Evolutionary conservation across 2,888 invertebrate species (phyloP), one percentile per base, ranked within the genome.

Genomic region (Camponotus fellah): DNA sequence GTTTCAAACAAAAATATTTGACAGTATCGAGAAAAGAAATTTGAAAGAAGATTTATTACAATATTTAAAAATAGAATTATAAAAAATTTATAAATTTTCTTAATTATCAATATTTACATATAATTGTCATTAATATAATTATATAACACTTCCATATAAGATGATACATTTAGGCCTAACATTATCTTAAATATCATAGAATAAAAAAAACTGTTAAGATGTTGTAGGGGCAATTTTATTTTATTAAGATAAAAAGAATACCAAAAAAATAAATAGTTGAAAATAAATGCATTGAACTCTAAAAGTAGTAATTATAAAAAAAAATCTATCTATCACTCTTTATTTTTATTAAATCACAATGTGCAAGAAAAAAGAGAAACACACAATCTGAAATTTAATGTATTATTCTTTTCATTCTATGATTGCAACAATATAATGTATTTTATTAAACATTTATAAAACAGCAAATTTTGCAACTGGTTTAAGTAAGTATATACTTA

Each of bases 401-500:
- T 75, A 6, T 46, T 62, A 40, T 58, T 58, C 43, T 8, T 14
- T 14, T 58, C 2, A 12, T 74, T 58, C 43, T 17, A 40, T 17
- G 17, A 72, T 72, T 26, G 10, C 34, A 17, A 75, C 10, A 46
- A 65, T 76, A 37, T 14, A 53, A 76, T 65, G 26, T 65, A 66
- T 32, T 64, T 65, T 40, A 21, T 6, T 49, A 6, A 62, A 76
- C 2, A 10, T 75, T 34, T 17, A 65, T 40, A n/a, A 66, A 58
- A 79, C 32, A 69, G n/a, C 17, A 32, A 71, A 79, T 43, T 71
- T 79, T 79, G 21, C 43, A 58, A 69, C 8, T 17, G 58, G 60
- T 58, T 5, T 40, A 69, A 68, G 68, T 79, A 58, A 69, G 79
- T 79, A 43, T 26, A 26, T 26, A 26, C 26, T 26, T 26, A 26